A percentile compares a stretch with the other conserved stretches of the same genome.
Conservation (phyloP, 2,888 invertebrate species). For the Smittia sp. region DNA sequence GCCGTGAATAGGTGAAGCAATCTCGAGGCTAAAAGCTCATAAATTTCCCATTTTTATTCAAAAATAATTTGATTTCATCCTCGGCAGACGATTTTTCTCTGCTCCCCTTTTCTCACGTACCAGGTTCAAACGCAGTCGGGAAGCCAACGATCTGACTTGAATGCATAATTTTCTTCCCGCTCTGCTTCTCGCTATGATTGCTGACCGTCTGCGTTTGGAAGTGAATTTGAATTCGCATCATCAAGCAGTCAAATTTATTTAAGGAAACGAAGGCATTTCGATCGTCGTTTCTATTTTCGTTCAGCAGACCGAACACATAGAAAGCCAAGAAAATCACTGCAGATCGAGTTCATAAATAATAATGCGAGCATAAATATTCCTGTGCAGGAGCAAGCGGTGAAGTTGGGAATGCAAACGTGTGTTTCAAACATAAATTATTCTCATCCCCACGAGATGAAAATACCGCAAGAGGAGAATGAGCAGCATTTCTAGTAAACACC, state of each 20-base stretch:
- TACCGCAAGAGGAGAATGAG: slow-evolving; percentile 11
- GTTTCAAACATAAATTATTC: slow-evolving; percentile 34
- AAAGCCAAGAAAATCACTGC: slow-evolving; percentile 28
- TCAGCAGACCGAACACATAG: not conserved
- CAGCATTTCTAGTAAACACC: not conserved
- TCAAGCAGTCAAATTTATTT: not conserved
- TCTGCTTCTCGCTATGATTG: not conserved
- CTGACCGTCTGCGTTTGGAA: not conserved
- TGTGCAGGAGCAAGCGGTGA: slow-evolving; percentile 12
- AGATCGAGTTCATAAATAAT: slow-evolving; percentile 36
- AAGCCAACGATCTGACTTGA: slow-evolving; percentile 12
- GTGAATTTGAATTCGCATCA: slow-evolving; percentile 20
- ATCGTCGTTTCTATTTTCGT: slow-evolving; percentile 13
- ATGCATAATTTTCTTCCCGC: slow-evolving; percentile 16
- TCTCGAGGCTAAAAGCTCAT: slow-evolving; percentile 5
- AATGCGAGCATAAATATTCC: not conserved
- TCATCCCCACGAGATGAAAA: not conserved
- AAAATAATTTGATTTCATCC: slow-evolving; percentile 26
- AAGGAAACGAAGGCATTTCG: not conserved
- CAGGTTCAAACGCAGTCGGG: slow-evolving; percentile 15
- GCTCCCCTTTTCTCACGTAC: not conserved
- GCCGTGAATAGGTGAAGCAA: slow-evolving; percentile 4
- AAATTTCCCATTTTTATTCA: slow-evolving; percentile 25
- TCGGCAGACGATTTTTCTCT: slow-evolving; percentile 21
- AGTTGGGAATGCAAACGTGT: slow-evolving; percentile 33